These are phyloP conservation scores for Watsonalla cultraria DNA, from an alignment of 2,888 invertebrate species.

Conservation along the genomic window DNA sequence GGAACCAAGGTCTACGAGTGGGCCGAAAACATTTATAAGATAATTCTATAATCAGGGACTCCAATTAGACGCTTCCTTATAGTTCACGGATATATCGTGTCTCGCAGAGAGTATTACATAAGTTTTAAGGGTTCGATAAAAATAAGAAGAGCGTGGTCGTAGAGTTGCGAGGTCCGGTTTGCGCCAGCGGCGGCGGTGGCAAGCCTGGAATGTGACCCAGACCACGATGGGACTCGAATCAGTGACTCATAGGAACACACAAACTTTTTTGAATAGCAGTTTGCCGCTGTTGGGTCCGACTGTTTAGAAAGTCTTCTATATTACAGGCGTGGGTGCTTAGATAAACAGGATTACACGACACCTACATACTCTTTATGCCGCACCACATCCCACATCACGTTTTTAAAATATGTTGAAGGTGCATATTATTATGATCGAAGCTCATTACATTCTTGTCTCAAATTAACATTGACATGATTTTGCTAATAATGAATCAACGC, in stretches of 20 bases:
- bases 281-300: conserved; percentile 33
- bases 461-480: neutral
- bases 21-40: neutral
- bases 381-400: conserved; percentile 34
- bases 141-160: conserved; percentile 33
- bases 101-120: conserved; percentile 38
- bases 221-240: conserved; percentile 56
- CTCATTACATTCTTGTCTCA: neutral
- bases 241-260: conserved; percentile 61
- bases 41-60: conserved; percentile 1
- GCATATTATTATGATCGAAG: conserved; percentile 1
- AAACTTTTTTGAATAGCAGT: conserved; percentile 37
- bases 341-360: conserved; percentile 56
- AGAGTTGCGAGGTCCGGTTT: conserved; percentile 43
- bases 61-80: conserved; percentile 8
- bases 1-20: conserved; percentile 29
- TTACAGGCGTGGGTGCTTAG: conserved; percentile 56
- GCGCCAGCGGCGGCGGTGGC: conserved; percentile 24
- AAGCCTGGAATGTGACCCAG: conserved; percentile 74
- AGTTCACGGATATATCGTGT: conserved; percentile 11
- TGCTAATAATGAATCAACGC: neutral
- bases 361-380: conserved; percentile 41
- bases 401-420: conserved; percentile 14
- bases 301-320: conserved; percentile 55
- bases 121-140: conserved; percentile 29